Evolutionary conservation across 1,140 invertebrate species (phyloP).

Genomic region (Euura saliciscinereae): DNA sequence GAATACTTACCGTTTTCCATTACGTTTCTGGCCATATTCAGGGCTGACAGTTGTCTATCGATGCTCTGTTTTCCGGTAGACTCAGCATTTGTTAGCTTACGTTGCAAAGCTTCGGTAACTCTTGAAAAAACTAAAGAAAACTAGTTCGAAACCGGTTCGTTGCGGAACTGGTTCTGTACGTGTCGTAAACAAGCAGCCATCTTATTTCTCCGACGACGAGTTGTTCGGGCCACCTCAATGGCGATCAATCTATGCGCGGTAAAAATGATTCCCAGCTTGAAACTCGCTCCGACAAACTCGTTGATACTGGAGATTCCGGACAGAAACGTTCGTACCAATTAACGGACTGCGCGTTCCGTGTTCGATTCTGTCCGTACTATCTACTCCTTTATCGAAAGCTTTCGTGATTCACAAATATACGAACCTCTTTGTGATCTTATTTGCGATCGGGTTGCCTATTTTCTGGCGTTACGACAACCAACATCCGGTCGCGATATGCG

Average conservation of each 20-base stretch:
- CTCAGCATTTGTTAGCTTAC: constrained; percentile 20
- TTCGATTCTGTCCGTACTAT: too few relatives aligned
- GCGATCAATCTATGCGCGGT: constrained; percentile 17
- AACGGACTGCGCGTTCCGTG: too few relatives aligned
- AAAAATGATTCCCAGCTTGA: constrained; percentile 13
- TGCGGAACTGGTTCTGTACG: constrained; percentile 40
- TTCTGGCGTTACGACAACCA: too few relatives aligned
- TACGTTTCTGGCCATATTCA: constrained; percentile 23
- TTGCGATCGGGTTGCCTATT: too few relatives aligned
- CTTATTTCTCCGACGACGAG: constrained; percentile 16
- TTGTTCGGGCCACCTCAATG: neutral
- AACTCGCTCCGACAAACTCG: neutral
- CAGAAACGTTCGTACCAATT: too few relatives aligned
- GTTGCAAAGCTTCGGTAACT: constrained; percentile 20
- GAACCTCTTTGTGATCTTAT: too few relatives aligned
- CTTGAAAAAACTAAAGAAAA: constrained; percentile 38
- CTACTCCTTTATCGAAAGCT: too few relatives aligned
- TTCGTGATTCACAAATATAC: too few relatives aligned
- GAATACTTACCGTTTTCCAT: constrained; percentile 14
- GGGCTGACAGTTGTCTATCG: neutral
- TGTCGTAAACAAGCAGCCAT: constrained; percentile 31
- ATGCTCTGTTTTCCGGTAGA: neutral
- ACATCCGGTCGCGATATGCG: too few relatives aligned
- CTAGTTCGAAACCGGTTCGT: constrained; percentile 45
- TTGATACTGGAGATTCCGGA: too few relatives aligned